Base-by-base conservation (phyloP, 1,140 invertebrate genomes). In the Solenopsis invicta region DNA sequence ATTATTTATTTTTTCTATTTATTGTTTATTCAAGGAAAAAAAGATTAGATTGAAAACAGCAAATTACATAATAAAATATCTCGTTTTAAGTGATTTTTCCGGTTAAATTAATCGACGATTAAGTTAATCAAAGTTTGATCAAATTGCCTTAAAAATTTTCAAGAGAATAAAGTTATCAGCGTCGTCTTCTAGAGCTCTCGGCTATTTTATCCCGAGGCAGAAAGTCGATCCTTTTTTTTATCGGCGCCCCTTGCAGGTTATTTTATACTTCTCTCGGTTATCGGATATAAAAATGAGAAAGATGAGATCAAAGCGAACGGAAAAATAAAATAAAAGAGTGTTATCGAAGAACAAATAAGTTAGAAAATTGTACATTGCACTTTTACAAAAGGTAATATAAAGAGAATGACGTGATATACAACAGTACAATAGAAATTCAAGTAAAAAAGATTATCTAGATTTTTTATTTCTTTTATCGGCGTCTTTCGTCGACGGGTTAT, bases 231-330 rank as follows among this genome's bases (percentile, higher is more conserved):
- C 82, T 82, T 86, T 88, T 29, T 56, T 54, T 50, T 37, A 69
- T 66, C 37, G 64, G 56, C 75, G 29, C 50, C 61, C 50, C 4
- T 48, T 37, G 24, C 16, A 29, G 24, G 90, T 88, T 88, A 91
- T 81, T 82, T 77, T 88, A 91, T 80, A 90, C 87, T 66, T 67
- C 75, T 78, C 41, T 84, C 62, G 81, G 89, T 90, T 88, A 91
- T 88, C 72, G 77, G 89, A 90, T 91, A 88, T 67, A 54, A 37
- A 62, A 86, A 84, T 80, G 24, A 69, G 89, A 88, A 91, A 91
- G 87, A 85, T 13, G 88, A 90, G 87, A 90, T 88, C 41, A 4
- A 8, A 6, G 8, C 41, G 41, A 41, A 8, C 41, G 29, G 29
- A 29, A 29, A 13, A 4, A 52, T 9, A 56, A 81, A 29, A 77